These are phyloP conservation scores for Melanophora roralis DNA, from an alignment of 2,888 invertebrate species.

Conservation along the genomic window DNA sequence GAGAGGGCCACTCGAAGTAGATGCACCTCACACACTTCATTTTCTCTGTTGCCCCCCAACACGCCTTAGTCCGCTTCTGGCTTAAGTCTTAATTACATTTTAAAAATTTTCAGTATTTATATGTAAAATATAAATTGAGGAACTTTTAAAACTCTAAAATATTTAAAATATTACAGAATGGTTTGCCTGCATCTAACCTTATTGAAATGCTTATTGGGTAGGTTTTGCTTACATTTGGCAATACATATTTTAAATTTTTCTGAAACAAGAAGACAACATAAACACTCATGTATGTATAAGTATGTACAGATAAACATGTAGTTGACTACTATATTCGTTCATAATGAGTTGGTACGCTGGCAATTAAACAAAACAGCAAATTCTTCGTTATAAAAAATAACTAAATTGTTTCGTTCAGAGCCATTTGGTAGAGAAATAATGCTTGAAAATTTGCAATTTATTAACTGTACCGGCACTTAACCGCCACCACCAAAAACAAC, in stretches of 20 bases:
- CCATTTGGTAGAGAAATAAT: constrained; percentile 53
- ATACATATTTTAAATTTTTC: background rate
- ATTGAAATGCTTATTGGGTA: background rate
- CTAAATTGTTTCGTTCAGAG: constrained; percentile 55
- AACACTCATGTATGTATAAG: background rate
- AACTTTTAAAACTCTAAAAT: no score
- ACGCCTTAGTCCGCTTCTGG: no score
- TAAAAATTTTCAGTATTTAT: no score
- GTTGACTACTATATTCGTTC: constrained; percentile 8
- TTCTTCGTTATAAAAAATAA: background rate
- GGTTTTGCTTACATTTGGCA: background rate
- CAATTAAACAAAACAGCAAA: background rate
- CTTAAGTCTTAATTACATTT: no score
- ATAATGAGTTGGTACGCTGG: constrained; percentile 12
- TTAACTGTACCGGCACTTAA: constrained; percentile 32
- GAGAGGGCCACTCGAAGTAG: no score
- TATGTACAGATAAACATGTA: no score
- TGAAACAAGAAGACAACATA: background rate
- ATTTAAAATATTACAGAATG: no score
- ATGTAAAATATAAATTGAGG: no score
- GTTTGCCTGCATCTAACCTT: no score
- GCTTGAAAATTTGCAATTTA: constrained; percentile 49
- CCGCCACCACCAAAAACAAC: constrained; percentile 4
- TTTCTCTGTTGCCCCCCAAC: no score
- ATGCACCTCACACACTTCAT: no score